A percentile compares a stretch with the other conserved stretches of the same genome.
These are phyloP conservation scores for Caenorhabditis zanzibari DNA, from an alignment of 2,888 invertebrate genomes.

Conservation along the genomic window DNA sequence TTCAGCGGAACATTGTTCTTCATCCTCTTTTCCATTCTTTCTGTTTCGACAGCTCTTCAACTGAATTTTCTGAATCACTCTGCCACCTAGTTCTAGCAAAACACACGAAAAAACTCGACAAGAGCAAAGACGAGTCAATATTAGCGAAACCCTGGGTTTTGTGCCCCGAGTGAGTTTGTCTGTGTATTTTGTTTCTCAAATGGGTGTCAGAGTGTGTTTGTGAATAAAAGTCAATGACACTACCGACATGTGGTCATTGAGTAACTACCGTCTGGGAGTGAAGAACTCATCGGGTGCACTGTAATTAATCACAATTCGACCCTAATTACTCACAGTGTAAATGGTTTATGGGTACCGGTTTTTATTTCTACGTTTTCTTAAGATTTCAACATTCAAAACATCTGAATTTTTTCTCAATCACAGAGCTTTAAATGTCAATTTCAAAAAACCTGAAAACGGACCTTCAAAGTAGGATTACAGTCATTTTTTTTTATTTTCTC, in stretches of 20 bases:
- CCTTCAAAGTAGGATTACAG: too few relatives aligned
- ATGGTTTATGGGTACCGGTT: background rate
- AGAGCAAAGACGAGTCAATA: constrained; percentile 46
- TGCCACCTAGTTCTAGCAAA: background rate
- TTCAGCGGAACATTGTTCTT: constrained; percentile 25
- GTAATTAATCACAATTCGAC: background rate
- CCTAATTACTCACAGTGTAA: background rate
- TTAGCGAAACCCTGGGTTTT: constrained; percentile 47
- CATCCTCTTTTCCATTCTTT: constrained; percentile 6
- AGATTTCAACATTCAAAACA: too few relatives aligned
- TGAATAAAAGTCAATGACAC: constrained; percentile 56
- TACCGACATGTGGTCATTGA: constrained; percentile 55
- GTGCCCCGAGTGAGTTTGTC: constrained; percentile 15
- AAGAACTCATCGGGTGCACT: background rate
- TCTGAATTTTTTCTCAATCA: too few relatives aligned
- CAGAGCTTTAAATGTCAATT: too few relatives aligned
- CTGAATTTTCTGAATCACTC: too few relatives aligned
- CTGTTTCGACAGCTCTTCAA: background rate
- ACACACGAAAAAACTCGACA: constrained; percentile 1
- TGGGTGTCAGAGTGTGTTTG: constrained; percentile 35
- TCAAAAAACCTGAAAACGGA: too few relatives aligned
- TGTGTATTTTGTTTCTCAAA: constrained; percentile 9
- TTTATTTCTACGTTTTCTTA: background rate
- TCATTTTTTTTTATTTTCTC: too few relatives aligned
- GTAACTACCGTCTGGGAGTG: constrained; percentile 34